Evolutionary conservation across 35 echinoderm and acorn worm species (phyloP), one percentile per base, ranked within the genome.

Genomic region (Antedon bifida): DNA sequence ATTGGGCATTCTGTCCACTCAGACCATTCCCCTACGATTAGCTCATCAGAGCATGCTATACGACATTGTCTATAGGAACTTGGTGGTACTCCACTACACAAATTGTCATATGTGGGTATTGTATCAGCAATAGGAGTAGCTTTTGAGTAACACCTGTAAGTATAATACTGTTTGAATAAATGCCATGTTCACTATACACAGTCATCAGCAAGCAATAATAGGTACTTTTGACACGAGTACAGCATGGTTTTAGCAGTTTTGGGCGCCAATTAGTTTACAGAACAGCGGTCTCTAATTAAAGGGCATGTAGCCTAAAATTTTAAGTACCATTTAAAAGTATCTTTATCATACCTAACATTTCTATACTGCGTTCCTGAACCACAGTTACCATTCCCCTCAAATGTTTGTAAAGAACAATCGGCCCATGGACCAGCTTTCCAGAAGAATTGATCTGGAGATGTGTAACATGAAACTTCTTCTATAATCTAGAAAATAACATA

Each of bases 21-120:
- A 34, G 81, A 83, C 93, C 93, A 96, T 17, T 91, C 75, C 32
- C 93, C 91, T 82, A 91, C 89, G 46, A 91, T 87, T 84, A 87
- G 91, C 30, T 96, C 83, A 78, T 90, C 93, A 73, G 80, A 74
- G 76, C 93, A 96, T 36, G 90, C 87, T 82, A 92, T 84, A 28
- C 36, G 46, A 78, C 93, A 96, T 29, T 35, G 42, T 26, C 82
- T 46, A 30, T 36, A 34, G 12, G 31, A 21, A 30, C 29, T 39
- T 45, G 93, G 93, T 34, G 78, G 78, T 0, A 77, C 39, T 5
- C 46, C 34, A 73, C 81, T 77, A 88, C 93, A 96, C 29, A 83
- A 36, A 29, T 73, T 77, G 35, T 79, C 38, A 83, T 86, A 86
- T 23, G 73, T 83, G n/a, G 75, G 76, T 35, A 80, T 7, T 21